Base-by-base conservation (phyloP, 1,140 invertebrate species). In the Mamestra configurata region DNA sequence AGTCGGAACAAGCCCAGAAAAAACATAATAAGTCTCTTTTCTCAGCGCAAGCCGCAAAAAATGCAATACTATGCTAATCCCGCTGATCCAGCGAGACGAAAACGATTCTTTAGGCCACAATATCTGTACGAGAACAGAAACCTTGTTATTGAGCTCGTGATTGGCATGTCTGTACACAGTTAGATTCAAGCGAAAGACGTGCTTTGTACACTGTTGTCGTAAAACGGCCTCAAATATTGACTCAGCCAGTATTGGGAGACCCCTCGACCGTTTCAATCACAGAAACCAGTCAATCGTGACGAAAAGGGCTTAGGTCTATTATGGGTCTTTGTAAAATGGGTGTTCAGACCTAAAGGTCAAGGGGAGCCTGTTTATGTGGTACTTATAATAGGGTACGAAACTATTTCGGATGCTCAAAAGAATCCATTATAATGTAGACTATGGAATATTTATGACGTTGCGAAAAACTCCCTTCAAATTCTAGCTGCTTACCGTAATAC, bases 201-300 rank as follows among this genome's bases (percentile, higher is more conserved):
- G 35, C 20, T 27, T 59, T 53, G 55, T 46, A 75, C 43, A 76
- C 64, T 55, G 31, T 18, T 53, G 43, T 83, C 81, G 82, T 88
- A 86, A 87, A 87, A 57, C 49, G 71, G 53, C 64, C 78, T 64
- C 81, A 85, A 86, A 88, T 88, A 86, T 88, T 84, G 68, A 80
- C 85, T 43, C 35, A 61, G 27, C 81, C 80, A 66, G 68, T 79
- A 79, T 81, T 73, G 75, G 81, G 40, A 82, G 75, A 71, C 71
- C 43, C 53, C 70, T 78, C 49, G 46, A 70, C 22, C 20, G n/a
- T 31, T 35, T 68, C 61, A 79, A 79, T 82, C 72, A 71, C 55
- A n/a, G 51, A 15, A 24, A 20, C 22, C 27, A 53, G 24, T 77
- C 64, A 80, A 71, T 77, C 53, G 64, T 31, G 46, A 49, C 53